phyloP scores from a whole-genome alignment of 2,888 invertebrate genomes.

The Odontothrips loti region DNA sequence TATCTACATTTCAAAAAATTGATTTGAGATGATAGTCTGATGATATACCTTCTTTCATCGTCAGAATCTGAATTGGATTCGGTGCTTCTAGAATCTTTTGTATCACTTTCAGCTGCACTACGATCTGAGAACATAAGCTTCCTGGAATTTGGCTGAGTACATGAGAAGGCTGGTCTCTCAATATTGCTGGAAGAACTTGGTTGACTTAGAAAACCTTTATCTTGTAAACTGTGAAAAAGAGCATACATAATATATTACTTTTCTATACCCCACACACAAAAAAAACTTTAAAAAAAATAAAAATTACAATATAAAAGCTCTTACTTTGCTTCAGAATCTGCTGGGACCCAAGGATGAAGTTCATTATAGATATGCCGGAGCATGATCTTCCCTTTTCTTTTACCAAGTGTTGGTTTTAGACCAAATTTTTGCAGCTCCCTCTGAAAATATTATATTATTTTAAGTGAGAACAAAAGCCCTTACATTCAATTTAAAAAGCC shows the following conservation, averaged over 20 bases:
- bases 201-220: not conserved
- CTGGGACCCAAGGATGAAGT: constrained; percentile 48
- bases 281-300: not conserved
- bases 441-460: constrained; percentile 43
- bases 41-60: not conserved
- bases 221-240: not conserved
- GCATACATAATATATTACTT: not conserved
- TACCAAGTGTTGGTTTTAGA: constrained; percentile 49
- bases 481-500: constrained; percentile 29
- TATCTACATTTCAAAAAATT: not conserved
- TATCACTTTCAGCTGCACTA: not conserved
- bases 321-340: not conserved
- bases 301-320: not conserved
- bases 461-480: not conserved
- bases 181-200: not conserved
- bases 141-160: not conserved
- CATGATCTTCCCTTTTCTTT: constrained; percentile 51
- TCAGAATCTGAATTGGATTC: constrained; percentile 9
- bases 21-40: not conserved
- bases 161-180: not conserved
- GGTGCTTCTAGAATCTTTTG: not conserved
- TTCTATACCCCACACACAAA: not conserved
- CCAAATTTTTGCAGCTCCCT: constrained; percentile 53
- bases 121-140: not conserved
- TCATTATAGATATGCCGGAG: constrained; percentile 55